These are phyloP conservation scores for Drosophila bunnanda DNA, from an alignment of 2,888 invertebrate genomes.

Conservation along the genomic window DNA sequence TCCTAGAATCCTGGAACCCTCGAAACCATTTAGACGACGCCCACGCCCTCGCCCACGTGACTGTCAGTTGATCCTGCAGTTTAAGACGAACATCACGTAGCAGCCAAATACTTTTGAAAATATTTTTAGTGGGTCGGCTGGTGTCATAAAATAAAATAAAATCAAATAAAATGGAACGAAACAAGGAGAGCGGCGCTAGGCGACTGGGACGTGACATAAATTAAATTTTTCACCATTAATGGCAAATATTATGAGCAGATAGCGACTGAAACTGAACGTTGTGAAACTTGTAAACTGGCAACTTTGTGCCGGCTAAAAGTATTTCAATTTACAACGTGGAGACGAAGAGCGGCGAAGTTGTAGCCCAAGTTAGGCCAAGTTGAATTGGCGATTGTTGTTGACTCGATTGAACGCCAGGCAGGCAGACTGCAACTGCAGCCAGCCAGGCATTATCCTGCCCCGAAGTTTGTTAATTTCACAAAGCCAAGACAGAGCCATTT, in stretches of 20 bases:
- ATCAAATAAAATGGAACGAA: constrained; percentile 31
- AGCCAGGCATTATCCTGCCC: constrained; percentile 5
- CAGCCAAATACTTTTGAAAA: constrained; percentile 66
- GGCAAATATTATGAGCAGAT: constrained; percentile 43
- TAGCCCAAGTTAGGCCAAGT: constrained; percentile 19
- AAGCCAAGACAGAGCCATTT: constrained; percentile 18
- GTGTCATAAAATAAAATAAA: constrained; percentile 48
- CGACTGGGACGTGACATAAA: constrained; percentile 70
- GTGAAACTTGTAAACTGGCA: constrained; percentile 27
- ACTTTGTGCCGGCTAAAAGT: constrained; percentile 55
- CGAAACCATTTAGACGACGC: constrained; percentile 27
- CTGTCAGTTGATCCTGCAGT: constrained; percentile 58
- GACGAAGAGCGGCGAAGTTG: constrained; percentile 20
- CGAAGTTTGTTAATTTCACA: constrained; percentile 26
- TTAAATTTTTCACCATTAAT: constrained; percentile 66
- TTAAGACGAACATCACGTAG: constrained; percentile 69
- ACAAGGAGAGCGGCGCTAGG: constrained; percentile 37
- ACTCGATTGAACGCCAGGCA: constrained; percentile 28
- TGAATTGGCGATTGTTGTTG: constrained; percentile 34
- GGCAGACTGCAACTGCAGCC: constrained; percentile 19
- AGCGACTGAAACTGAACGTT: constrained; percentile 21
- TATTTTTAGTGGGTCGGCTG: constrained; percentile 50
- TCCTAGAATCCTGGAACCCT: constrained; percentile 12
- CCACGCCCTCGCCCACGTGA: constrained; percentile 55
- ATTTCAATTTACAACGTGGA: constrained; percentile 57